Evolutionary conservation across 2,113 vertebrate species (phyloP), one percentile per base, ranked within the genome.

Genomic region (Peromyscus leucopus): DNA sequence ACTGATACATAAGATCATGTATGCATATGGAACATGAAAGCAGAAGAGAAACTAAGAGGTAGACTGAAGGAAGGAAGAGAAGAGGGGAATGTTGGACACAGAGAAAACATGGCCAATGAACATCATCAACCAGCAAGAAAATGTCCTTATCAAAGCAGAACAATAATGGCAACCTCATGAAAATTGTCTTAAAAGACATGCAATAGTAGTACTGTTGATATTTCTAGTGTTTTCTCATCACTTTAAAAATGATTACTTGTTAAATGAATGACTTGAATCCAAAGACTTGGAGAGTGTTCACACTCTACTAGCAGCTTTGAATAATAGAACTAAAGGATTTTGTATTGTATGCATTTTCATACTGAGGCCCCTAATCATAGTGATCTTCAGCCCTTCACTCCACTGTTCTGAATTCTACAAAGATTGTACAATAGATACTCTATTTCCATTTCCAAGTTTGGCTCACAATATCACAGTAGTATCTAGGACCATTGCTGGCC

Each of bases 201-300:
- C 33, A 61, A 1, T 15, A 86, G 17, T 31, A 86, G 17, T 31
- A 57, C 19, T 78, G 21, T 24, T 87, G 21, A 65, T 79, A 75
- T n/a, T 84, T 21, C 31, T 4, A 33, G 1, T 17, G 48, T 82
- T 86, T 42, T 22, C 33, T 55, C 85, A 42, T 16, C 31, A 71
- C 36, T 39, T 83, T 96, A 80, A 84, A 83, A 86, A 21, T 79
- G 84, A 78, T 57, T 65, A 57, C 31, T 78, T 84, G 79, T 94
- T 31, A 91, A 89, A 59, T 61, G 36, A 74, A 19, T 16, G 17
- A 85, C 12, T 94, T 94, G 42, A 24, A 65, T 28, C 3, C n/a
- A 76, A 82, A 65, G 24, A 79, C 51, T 61, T 51, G 19, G 9
- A 86, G 61, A 24, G 71, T 82, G 80, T 63, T 61, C 57, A 55